These are phyloP conservation scores for Luscinia luscinia DNA, from an alignment of 2,797 vertebrate genomes.

Conservation along the genomic window DNA sequence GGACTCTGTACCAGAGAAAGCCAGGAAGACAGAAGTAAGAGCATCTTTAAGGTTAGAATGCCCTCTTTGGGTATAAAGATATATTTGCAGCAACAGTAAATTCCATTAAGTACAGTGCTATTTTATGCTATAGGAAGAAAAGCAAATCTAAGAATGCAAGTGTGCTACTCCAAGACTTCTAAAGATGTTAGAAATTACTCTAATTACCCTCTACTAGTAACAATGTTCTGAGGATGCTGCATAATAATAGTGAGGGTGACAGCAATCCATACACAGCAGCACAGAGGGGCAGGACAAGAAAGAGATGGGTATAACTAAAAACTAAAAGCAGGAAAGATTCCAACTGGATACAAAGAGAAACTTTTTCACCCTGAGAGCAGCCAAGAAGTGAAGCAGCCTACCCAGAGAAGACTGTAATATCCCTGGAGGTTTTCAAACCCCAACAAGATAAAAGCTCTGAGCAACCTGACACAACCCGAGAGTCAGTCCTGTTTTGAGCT, in stretches of 20 bases:
- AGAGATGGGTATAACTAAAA: background rate
- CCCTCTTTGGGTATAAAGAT: conserved; percentile 75
- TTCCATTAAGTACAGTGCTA: background rate
- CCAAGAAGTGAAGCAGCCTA: background rate
- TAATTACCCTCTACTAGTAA: background rate
- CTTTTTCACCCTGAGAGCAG: background rate
- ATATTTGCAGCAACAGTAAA: conserved; percentile 35
- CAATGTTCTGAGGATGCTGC: background rate
- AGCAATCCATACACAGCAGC: background rate
- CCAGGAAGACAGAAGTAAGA: background rate
- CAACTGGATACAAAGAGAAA: background rate
- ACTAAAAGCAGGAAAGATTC: background rate
- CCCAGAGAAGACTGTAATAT: background rate
- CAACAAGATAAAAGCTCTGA: background rate
- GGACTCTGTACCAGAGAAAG: background rate
- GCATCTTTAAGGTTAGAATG: conserved; percentile 72
- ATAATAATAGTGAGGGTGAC: background rate
- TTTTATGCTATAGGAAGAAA: background rate
- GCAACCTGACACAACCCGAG: background rate
- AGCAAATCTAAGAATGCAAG: background rate
- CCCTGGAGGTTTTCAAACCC: background rate
- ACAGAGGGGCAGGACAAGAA: background rate
- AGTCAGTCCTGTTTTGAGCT: background rate
- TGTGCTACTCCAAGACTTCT: background rate
- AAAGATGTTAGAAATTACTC: background rate